Conservation (phyloP, 2,113 vertebrate species). For the Dunckerocampus dactyliophorus region DNA sequence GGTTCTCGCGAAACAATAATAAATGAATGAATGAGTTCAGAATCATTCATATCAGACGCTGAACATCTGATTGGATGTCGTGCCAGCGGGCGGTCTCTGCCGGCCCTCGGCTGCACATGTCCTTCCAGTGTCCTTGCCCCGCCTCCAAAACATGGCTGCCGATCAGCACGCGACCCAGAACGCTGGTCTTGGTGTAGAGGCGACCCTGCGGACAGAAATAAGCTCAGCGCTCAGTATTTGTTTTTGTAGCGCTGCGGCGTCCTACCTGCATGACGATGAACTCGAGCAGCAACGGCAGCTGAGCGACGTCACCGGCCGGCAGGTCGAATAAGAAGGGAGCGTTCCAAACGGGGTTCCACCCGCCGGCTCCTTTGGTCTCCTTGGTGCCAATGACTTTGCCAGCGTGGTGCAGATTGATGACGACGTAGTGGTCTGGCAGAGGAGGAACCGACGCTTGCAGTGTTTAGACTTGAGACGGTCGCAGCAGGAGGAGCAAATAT, state of each 20-base stretch:
- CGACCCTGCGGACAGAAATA: constrained; percentile 59
- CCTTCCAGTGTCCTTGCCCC: constrained; percentile 76
- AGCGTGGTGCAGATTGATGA: constrained; percentile 69
- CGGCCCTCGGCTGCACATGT: constrained; percentile 72
- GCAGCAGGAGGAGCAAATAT: background rate
- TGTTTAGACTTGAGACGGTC: too few species aligned
- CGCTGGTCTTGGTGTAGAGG: constrained; percentile 69
- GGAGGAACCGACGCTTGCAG: too few species aligned
- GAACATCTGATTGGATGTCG: constrained; percentile 52
- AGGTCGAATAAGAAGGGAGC: constrained; percentile 78
- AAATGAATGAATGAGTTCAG: too few species aligned
- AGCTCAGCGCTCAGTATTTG: too few species aligned
- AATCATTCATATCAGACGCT: background rate
- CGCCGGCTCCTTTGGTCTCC: constrained; percentile 68
- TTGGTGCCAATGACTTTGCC: constrained; percentile 68
- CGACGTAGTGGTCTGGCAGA: constrained; percentile 74
- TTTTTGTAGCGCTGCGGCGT: too few species aligned
- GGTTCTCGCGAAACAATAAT: too few species aligned
- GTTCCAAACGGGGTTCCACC: constrained; percentile 78
- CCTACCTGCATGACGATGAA: constrained; percentile 78
- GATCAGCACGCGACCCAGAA: constrained; percentile 71
- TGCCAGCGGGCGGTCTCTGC: constrained; percentile 77
- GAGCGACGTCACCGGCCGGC: constrained; percentile 67
- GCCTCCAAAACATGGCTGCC: constrained; percentile 50
- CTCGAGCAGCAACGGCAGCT: constrained; percentile 69